phyloP scores from a whole-genome alignment of 2,888 invertebrate genomes.

The Cephus nigrinus region DNA sequence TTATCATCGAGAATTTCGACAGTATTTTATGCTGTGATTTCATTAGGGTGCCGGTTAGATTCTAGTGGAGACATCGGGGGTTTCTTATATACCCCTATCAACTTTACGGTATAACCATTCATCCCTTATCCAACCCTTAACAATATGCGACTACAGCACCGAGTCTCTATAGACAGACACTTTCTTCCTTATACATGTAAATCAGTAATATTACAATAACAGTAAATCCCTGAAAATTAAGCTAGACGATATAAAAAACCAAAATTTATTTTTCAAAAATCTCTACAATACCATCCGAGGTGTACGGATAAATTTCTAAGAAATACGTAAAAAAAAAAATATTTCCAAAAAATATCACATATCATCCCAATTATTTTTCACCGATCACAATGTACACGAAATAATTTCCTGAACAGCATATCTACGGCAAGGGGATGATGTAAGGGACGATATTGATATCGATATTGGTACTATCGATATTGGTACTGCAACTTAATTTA shows the following conservation, averaged over 20 bases:
- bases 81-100: neutral
- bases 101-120: neutral
- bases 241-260: neutral
- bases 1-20: neutral
- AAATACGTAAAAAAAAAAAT: neutral
- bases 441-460: neutral
- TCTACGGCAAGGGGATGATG: neutral
- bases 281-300: neutral
- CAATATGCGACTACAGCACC: neutral
- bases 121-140: neutral
- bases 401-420: neutral
- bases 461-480: neutral
- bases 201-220: too few species aligned
- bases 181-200: neutral
- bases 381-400: neutral
- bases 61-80: fast-evolving
- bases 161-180: neutral
- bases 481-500: neutral
- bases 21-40: neutral
- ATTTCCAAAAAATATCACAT: too few species aligned
- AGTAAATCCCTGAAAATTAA: neutral
- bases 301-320: neutral
- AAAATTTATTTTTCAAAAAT: neutral
- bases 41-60: neutral
- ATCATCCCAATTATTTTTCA: neutral